A percentile compares a stretch with the other conserved stretches of the same genome.
Conservation (phyloP, 2,888 invertebrate species). For the Punctoribates punctum region DNA sequence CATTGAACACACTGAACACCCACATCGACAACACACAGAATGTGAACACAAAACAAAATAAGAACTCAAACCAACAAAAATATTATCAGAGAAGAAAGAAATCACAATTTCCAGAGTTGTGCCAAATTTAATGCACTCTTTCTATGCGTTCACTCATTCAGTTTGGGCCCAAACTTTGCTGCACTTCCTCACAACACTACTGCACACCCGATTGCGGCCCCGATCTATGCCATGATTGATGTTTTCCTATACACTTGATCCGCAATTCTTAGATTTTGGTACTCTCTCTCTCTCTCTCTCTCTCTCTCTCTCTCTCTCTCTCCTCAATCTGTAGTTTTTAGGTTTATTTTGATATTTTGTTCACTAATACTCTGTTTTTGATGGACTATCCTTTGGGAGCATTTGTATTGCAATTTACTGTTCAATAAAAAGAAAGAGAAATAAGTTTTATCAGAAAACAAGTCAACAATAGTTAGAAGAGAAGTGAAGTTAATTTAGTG, state of each 20-base stretch:
- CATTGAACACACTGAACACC: background rate
- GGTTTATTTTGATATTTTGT: constrained; percentile 8
- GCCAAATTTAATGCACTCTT: constrained; percentile 7
- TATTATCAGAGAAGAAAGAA: constrained; percentile 16
- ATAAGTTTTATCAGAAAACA: background rate
- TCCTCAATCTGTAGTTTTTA: background rate
- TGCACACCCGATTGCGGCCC: constrained; percentile 21
- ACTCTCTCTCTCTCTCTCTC: constrained; percentile 34
- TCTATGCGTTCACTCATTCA: constrained; percentile 24
- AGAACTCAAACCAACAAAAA: constrained; percentile 4
- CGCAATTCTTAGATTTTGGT: background rate
- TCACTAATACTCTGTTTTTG: constrained; percentile 20
- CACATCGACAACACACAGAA: constrained; percentile 21
- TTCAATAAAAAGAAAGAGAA: background rate
- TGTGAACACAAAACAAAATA: constrained; percentile 4
- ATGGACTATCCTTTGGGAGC: constrained; percentile 14
- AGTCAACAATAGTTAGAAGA: background rate
- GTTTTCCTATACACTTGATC: constrained; percentile 34
- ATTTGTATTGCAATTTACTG: constrained; percentile 26
- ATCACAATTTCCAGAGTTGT: background rate
- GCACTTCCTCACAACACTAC: constrained; percentile 33
- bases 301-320: constrained; percentile 20
- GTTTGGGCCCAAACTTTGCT: constrained; percentile 20
- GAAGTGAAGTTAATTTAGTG: constrained; percentile 20
- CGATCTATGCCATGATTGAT: constrained; percentile 25